Evolutionary conservation across 2,113 vertebrate genomes (phyloP).

Genomic region (Alexandromys fortis): DNA sequence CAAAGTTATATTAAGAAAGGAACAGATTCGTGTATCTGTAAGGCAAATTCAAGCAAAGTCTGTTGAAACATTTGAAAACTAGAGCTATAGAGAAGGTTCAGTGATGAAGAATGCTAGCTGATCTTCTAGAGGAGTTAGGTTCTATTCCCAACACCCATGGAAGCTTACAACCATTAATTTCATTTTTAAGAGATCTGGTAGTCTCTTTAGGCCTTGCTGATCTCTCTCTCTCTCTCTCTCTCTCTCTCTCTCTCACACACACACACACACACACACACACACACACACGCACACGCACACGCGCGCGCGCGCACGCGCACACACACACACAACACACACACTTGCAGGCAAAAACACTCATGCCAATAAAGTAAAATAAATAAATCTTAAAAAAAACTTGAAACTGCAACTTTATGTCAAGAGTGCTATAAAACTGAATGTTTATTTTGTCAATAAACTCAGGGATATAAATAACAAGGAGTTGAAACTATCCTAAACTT

Average conservation of each 20-base stretch:
- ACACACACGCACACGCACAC: background rate
- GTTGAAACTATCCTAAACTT: background rate
- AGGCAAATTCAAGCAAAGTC: background rate
- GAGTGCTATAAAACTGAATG: background rate
- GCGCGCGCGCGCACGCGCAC: too few relatives aligned
- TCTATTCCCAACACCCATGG: background rate
- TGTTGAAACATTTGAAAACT: constrained; percentile 5
- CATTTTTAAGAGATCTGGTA: background rate
- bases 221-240: too few relatives aligned
- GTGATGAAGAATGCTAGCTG: background rate
- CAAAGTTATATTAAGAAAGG: background rate
- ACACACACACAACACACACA: background rate
- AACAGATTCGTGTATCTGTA: background rate
- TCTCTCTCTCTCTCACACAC: too few relatives aligned
- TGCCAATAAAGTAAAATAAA: background rate
- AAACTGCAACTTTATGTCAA: background rate
- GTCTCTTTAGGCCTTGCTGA: background rate
- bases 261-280: background rate
- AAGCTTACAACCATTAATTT: background rate
- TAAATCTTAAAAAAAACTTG: background rate
- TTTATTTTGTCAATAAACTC: constrained; percentile 33
- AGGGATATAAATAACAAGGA: background rate
- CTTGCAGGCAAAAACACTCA: background rate
- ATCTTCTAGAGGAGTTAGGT: background rate
- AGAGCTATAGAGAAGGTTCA: background rate